Base-by-base conservation (phyloP, 2,113 vertebrate species). In the Pollachius pollachius region DNA sequence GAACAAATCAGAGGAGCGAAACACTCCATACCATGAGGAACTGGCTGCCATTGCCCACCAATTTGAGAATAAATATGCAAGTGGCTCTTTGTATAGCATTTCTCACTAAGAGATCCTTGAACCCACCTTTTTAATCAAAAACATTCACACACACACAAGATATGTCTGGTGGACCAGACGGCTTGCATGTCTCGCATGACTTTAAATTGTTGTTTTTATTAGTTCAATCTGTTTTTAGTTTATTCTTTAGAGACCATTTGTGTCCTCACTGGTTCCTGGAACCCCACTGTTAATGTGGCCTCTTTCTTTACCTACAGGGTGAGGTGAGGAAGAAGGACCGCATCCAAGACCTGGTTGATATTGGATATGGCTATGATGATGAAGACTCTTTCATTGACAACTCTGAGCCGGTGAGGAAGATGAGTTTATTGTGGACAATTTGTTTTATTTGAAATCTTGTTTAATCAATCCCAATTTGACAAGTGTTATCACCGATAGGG, bases 381-480 rank as follows among this genome's bases (percentile, higher is more conserved):
- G 95, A 95, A 0, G 96, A 99, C 89, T 96, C 96, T 65, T 99
- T 99, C 89, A 99, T 99, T 18, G 97, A 99, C 87, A 98, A 99
- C 86, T 96, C 96, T 0, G 97, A 99, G 86, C 94, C 97, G 9
- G 97, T 99, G 86, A 94, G 97, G 94, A 27, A 66, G 3, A 1
- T 37, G 21, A 3, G n/a, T 60, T 7, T 19, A 18, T 12, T 5
- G 58, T 12, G n/a, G 58, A 60, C 30, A 34, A 7, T 60, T 12
- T 60, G 4, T 58, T 58, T n/a, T n/a, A 11, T 9, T 48, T 48
- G 1, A 48, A 9, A 48, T 48, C 41, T 48, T 48, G 41, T 48
- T 48, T 7, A 34, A 13, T 48, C 41, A 48, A 48, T 48, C 41
- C 41, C 41, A 48, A 48, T 9, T 48, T 48, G 41, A 48, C 2